Evolutionary conservation across 2,797 vertebrate species (phyloP).

Genomic region (Pseudochaenichthys georgianus): DNA sequence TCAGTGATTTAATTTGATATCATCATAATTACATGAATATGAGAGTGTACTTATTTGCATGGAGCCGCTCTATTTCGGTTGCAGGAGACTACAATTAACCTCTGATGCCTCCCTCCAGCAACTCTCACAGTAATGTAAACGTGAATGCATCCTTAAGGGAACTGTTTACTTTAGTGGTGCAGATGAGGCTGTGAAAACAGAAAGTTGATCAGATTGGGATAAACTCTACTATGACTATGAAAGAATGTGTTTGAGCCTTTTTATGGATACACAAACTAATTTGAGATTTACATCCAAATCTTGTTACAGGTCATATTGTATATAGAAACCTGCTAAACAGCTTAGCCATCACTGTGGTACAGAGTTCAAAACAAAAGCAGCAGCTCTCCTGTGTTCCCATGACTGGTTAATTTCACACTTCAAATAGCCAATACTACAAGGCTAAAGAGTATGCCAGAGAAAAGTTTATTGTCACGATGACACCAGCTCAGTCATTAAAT

Average conservation of each 20-base stretch:
- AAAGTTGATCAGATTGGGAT: conserved; percentile 35
- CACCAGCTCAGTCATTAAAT: not conserved
- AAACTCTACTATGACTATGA: conserved; percentile 4
- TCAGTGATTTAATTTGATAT: conserved; percentile 53
- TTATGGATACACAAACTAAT: conserved; percentile 5
- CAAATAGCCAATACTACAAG: too few species aligned
- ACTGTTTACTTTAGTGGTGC: not conserved
- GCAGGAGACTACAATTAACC: conserved; percentile 55
- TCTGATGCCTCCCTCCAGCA: conserved; percentile 39
- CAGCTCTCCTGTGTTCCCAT: conserved; percentile 34
- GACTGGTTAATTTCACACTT: conserved; percentile 3
- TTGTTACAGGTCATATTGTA: not conserved
- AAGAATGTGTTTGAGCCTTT: conserved; percentile 17
- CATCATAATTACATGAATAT: conserved; percentile 47
- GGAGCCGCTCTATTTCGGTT: conserved; percentile 7
- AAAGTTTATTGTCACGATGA: conserved; percentile 2
- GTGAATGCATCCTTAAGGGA: conserved; percentile 2
- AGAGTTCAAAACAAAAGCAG: conserved; percentile 14
- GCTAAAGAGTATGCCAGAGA: too few species aligned
- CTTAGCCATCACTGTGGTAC: not conserved
- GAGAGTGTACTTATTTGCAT: conserved; percentile 34
- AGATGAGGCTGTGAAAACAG: conserved; percentile 8
- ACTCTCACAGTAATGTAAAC: conserved; percentile 27
- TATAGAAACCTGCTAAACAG: conserved; percentile 4
- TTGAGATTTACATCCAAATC: not conserved